Evolutionary conservation across 2,888 invertebrate species (phyloP).

Genomic region (Tyria jacobaeae): DNA sequence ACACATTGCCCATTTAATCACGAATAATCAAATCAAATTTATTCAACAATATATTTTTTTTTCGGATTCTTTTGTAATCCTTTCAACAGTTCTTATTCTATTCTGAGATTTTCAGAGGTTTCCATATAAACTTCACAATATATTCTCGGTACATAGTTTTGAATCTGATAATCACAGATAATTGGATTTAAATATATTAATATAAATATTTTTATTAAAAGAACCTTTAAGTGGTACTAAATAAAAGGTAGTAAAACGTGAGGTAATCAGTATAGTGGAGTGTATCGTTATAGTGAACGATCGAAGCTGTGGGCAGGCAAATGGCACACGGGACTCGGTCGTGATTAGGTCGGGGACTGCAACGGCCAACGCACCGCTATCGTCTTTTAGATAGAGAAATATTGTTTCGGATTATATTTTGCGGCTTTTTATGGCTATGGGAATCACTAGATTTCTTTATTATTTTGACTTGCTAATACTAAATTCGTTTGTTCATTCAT

Average conservation of each 20-base stretch:
- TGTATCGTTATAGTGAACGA: slow-evolving; percentile 54
- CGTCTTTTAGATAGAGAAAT: slow-evolving; percentile 56
- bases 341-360: slow-evolving; percentile 81
- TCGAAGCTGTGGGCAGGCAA: slow-evolving; percentile 67
- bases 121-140: no score
- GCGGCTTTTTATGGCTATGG: slow-evolving; percentile 13
- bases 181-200: not conserved
- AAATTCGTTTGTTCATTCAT: no score
- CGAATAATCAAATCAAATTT: no score
- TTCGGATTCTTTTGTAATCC: no score
- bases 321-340: slow-evolving; percentile 71
- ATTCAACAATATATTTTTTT: no score
- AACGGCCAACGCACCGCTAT: slow-evolving; percentile 59
- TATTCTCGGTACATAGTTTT: not conserved
- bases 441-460: no score
- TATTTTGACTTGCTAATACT: not conserved
- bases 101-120: no score
- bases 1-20: no score
- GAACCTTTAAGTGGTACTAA: slow-evolving; percentile 16
- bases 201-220: not conserved
- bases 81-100: no score
- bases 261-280: slow-evolving; percentile 46
- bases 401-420: slow-evolving; percentile 47
- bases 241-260: slow-evolving; percentile 49
- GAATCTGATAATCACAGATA: not conserved